A percentile compares a stretch with the other conserved stretches of the same genome.
Evolutionary conservation across 2,888 invertebrate species (phyloP).

Genomic region (Mesorhabditis belari): DNA sequence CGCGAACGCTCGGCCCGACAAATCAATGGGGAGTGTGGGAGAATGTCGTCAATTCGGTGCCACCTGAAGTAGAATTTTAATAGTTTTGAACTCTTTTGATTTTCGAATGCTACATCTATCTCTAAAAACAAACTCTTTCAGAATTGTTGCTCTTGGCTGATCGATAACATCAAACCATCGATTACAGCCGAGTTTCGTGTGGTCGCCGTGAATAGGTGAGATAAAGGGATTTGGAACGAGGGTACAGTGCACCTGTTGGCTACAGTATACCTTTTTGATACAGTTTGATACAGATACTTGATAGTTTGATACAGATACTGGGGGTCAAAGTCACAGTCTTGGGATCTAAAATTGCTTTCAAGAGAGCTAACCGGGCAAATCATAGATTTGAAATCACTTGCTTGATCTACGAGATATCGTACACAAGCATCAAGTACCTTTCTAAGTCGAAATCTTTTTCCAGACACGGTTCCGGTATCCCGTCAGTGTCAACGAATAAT

Average conservation of each 20-base stretch:
- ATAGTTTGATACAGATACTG: neutral
- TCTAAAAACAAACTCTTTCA: no score
- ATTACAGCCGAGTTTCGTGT: slow-evolving; percentile 92
- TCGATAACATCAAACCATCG: slow-evolving; percentile 79
- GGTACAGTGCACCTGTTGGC: slow-evolving; percentile 70
- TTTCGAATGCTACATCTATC: neutral
- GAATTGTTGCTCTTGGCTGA: slow-evolving; percentile 27
- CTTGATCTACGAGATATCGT: no score
- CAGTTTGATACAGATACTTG: no score
- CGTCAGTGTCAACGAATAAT: slow-evolving; percentile 74
- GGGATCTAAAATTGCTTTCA: no score
- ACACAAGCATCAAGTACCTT: no score
- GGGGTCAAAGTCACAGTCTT: no score
- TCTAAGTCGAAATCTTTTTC: no score
- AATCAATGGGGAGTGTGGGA: slow-evolving; percentile 50
- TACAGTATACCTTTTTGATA: no score
- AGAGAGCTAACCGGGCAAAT: no score
- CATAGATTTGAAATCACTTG: no score
- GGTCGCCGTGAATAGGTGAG: slow-evolving; percentile 83
- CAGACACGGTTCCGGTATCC: slow-evolving; percentile 25
- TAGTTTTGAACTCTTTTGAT: neutral
- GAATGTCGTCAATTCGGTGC: slow-evolving; percentile 68
- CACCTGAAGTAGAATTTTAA: slow-evolving; percentile 19
- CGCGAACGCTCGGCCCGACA: slow-evolving; percentile 70
- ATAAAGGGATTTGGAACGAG: slow-evolving; percentile 75